Evolutionary conservation across 2,113 vertebrate species (phyloP).

Genomic region (Microcebus lehilahytsara): DNA sequence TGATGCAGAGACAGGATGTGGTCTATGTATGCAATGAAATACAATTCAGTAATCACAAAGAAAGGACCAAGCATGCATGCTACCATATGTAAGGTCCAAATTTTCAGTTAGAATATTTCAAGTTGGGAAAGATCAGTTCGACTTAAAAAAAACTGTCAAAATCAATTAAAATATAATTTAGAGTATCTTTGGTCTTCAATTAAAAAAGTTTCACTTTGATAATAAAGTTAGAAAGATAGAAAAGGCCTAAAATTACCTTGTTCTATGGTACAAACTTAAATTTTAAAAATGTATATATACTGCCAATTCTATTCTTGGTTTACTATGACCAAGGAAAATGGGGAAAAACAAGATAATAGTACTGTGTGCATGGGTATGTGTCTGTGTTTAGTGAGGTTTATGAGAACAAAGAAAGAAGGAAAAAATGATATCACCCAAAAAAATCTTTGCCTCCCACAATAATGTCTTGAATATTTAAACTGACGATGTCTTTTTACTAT

Average conservation of each 20-base stretch:
- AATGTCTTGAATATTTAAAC: background rate
- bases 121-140: background rate
- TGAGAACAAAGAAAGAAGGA: background rate
- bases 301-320: background rate
- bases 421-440: background rate
- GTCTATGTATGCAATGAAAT: background rate
- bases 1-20: background rate
- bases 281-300: background rate
- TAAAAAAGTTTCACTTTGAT: background rate
- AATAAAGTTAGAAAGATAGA: background rate
- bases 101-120: background rate
- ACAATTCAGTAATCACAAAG: background rate
- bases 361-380: no score
- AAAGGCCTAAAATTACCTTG: background rate
- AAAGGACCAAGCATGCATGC: no score
- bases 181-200: background rate
- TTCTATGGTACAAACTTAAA: background rate
- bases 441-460: background rate
- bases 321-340: background rate
- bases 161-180: background rate
- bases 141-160: background rate
- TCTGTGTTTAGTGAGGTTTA: background rate
- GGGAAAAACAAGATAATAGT: background rate
- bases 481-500: background rate
- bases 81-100: background rate